Evolutionary conservation across 2,797 vertebrate genomes (phyloP).

Genomic region (Petrocephalus sullivani): DNA sequence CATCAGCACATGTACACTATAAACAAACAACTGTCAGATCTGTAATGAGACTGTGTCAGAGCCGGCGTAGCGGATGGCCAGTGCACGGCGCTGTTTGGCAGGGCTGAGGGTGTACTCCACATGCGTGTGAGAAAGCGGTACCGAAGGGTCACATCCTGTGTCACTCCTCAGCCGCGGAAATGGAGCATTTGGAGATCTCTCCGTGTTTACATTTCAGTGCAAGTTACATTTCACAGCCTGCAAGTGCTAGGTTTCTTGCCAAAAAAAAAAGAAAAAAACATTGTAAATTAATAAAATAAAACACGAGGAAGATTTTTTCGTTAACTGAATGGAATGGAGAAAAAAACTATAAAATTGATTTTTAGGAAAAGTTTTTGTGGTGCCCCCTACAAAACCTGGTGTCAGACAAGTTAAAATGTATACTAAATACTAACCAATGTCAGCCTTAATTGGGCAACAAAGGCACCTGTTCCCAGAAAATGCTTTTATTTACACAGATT

Average conservation of each 20-base stretch:
- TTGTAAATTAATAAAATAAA: not conserved
- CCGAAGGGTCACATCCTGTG: not conserved
- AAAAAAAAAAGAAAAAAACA: not conserved
- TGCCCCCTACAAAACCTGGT: not conserved
- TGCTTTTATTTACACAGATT: not conserved
- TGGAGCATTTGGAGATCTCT: not conserved
- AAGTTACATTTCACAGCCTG: not conserved
- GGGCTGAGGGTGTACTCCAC: not conserved
- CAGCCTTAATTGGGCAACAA: not conserved
- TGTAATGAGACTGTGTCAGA: not conserved
- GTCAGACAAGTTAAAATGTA: not conserved
- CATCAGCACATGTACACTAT: not conserved
- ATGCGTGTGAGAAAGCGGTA: not conserved
- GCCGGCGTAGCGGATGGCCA: not conserved
- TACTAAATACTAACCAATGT: not conserved
- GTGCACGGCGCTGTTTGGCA: not conserved
- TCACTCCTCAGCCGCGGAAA: not conserved
- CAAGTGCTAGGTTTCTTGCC: not conserved
- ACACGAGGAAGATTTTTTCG: not conserved
- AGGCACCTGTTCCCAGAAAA: not conserved
- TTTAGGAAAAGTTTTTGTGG: not conserved
- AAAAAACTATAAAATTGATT: not conserved
- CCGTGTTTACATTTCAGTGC: not conserved
- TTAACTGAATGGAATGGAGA: not conserved
- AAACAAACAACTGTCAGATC: not conserved